Base-by-base conservation (phyloP, 2,888 invertebrate species). In the Ethmia dodecea region DNA sequence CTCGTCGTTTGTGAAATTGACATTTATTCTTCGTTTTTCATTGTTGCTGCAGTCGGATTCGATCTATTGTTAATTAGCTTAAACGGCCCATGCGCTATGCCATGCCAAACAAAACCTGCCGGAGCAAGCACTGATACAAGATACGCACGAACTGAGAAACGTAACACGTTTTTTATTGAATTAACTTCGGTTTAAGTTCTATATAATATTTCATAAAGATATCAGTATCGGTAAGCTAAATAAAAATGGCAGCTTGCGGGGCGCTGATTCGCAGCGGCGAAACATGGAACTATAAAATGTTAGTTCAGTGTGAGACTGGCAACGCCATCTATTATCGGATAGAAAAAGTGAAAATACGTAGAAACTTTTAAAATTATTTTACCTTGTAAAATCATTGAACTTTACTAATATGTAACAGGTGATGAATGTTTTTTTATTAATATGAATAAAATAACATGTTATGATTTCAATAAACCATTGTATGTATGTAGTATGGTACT, bases 11-110 rank as follows among this genome's bases (percentile, higher is more conserved):
- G 81, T 79, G 81, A 83, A 81, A 84, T 83, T 84, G 84, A 80
- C 84, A 84, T 84, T 84, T 83, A 84, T 84, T 83, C 83, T 84
- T 84, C 83, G 81, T 83, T 81, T 83, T 84, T 80, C 84, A 84
- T 84, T 84, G 84, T 83, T 79, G 71, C 70, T 74, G 74, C 77
- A 78, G 70, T 76, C 72, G 72, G 71, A 74, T 73, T 76, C 76
- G 75, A 79, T 83, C 83, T 84, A 83, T 84, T 84, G 84, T 84
- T 83, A 83, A 84, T 84, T 83, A 84, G 81, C 75, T 83, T 74
- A 78, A 83, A 76, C 81, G 80, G 76, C 66, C 78, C 77, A 74
- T 75, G 70, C 67, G 68, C 75, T 70, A 62, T 62, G 65, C 69
- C 57, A 56, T 59, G 60, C 64, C 57, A 58, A 61, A 59, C 63